These are phyloP conservation scores for Dendroctonus valens DNA, from an alignment of 1,140 invertebrate genomes.

Conservation along the genomic window DNA sequence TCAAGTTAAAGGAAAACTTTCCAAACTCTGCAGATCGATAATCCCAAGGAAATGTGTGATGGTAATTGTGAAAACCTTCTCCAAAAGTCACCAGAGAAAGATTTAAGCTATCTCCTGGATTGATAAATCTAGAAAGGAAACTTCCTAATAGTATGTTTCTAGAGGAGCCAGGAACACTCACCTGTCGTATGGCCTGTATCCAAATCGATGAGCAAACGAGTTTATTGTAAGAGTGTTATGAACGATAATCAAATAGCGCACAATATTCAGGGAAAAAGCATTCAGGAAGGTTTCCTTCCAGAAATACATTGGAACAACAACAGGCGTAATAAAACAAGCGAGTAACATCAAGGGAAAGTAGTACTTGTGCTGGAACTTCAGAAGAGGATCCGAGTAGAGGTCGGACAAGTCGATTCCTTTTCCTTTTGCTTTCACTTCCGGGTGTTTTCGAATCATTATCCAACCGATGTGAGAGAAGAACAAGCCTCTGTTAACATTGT, in stretches of 20 bases:
- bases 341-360: background rate
- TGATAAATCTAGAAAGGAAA: slow-evolving; percentile 55
- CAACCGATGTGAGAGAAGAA: slow-evolving; percentile 73
- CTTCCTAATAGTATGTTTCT: background rate
- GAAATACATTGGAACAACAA: slow-evolving; percentile 9
- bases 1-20: slow-evolving; percentile 52
- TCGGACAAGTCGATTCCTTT: slow-evolving; percentile 63
- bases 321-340: slow-evolving; percentile 3
- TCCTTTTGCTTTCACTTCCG: slow-evolving; percentile 62
- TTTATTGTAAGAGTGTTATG: slow-evolving; percentile 83
- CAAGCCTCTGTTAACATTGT: slow-evolving; percentile 76
- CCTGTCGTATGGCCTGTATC: slow-evolving; percentile 64
- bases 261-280: background rate
- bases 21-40: slow-evolving; percentile 65
- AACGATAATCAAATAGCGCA: background rate
- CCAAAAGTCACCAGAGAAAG: slow-evolving; percentile 58
- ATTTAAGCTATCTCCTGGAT: slow-evolving; percentile 59
- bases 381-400: slow-evolving; percentile 60
- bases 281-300: background rate
- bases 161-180: slow-evolving; percentile 46
- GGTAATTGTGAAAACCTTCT: slow-evolving; percentile 54
- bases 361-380: slow-evolving; percentile 63
- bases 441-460: slow-evolving; percentile 67
- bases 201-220: slow-evolving; percentile 77
- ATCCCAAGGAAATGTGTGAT: slow-evolving; percentile 66